Evolutionary conservation across 2,888 invertebrate genomes (phyloP).

Genomic region (Mythimna loreyi): DNA sequence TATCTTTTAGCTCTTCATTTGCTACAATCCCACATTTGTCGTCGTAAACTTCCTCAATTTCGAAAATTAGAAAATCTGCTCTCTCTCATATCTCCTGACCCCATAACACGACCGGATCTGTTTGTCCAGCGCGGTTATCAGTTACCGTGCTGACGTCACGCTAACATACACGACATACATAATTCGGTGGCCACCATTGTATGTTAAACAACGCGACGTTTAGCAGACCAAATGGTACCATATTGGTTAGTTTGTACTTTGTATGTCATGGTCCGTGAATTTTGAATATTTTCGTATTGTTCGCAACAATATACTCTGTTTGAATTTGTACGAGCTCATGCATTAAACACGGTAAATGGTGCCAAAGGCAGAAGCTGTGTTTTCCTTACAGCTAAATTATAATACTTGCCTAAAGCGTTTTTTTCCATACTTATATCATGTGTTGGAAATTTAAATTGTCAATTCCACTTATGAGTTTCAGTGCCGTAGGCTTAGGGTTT

Average conservation of each 20-base stretch:
- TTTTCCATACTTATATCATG: constrained; percentile 16
- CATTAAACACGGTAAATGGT: constrained; percentile 25
- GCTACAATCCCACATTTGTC: neutral
- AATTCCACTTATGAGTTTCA: constrained; percentile 26
- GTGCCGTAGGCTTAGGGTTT: constrained; percentile 28
- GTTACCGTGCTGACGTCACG: constrained; percentile 49
- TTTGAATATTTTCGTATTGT: constrained; percentile 57
- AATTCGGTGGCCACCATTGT: constrained; percentile 56
- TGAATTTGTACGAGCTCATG: constrained; percentile 38
- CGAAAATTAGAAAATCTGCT: constrained; percentile 38
- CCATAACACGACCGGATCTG: constrained; percentile 51
- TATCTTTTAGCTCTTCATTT: constrained; percentile 1
- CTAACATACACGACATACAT: constrained; percentile 57
- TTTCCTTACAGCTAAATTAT: constrained; percentile 25
- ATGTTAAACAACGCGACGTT: constrained; percentile 54
- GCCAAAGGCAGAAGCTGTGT: constrained; percentile 16
- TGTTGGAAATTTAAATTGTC: constrained; percentile 29
- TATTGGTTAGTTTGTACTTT: constrained; percentile 51
- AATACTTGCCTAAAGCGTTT: constrained; percentile 21
- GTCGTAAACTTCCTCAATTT: constrained; percentile 27
- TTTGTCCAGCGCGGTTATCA: constrained; percentile 53
- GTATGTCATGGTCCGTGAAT: constrained; percentile 55
- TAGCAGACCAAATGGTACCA: constrained; percentile 53
- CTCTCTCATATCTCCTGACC: constrained; percentile 36
- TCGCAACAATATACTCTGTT: constrained; percentile 35